A percentile compares a stretch with the other conserved stretches of the same genome.
phyloP scores from a whole-genome alignment of 2,888 invertebrate species.

The Hesperia comma region DNA sequence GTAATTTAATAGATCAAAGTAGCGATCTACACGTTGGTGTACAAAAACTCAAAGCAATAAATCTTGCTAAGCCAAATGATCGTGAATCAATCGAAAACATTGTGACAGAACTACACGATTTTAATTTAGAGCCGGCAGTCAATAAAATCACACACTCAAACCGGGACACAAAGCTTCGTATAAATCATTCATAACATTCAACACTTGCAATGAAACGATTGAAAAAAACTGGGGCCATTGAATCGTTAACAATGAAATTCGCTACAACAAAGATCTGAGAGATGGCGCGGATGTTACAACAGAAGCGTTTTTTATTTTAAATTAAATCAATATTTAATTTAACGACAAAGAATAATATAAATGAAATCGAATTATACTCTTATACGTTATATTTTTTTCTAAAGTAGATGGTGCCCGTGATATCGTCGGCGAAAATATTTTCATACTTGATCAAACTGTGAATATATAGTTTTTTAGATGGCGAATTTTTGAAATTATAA shows the following conservation, averaged over 20 bases:
- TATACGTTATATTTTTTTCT: no score
- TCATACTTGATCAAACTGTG: no score
- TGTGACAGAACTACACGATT: slow-evolving; percentile 58
- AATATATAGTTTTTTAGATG: no score
- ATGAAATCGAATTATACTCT: no score
- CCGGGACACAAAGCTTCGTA: slow-evolving; percentile 57
- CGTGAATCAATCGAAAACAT: slow-evolving; percentile 62
- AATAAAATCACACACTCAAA: slow-evolving; percentile 52
- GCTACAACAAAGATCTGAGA: slow-evolving; percentile 64
- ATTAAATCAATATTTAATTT: neutral
- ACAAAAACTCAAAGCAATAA: slow-evolving; percentile 17
- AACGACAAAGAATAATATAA: no score
- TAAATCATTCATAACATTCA: slow-evolving; percentile 77
- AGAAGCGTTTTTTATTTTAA: slow-evolving; percentile 19
- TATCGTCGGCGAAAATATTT: no score
- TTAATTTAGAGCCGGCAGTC: slow-evolving; percentile 49
- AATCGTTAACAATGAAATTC: slow-evolving; percentile 79
- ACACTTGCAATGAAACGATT: slow-evolving; percentile 74
- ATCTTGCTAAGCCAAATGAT: slow-evolving; percentile 42
- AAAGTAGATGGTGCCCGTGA: no score
- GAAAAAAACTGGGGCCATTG: slow-evolving; percentile 73
- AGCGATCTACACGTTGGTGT: neutral
- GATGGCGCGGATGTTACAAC: slow-evolving; percentile 8
- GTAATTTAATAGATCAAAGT: neutral
- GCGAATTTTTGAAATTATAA: no score